Percentiles rank a stretch among this genome's conserved stretches.
These are phyloP conservation scores for Megaleporinus macrocephalus DNA, from an alignment of 2,113 vertebrate species.

Conservation along the genomic window DNA sequence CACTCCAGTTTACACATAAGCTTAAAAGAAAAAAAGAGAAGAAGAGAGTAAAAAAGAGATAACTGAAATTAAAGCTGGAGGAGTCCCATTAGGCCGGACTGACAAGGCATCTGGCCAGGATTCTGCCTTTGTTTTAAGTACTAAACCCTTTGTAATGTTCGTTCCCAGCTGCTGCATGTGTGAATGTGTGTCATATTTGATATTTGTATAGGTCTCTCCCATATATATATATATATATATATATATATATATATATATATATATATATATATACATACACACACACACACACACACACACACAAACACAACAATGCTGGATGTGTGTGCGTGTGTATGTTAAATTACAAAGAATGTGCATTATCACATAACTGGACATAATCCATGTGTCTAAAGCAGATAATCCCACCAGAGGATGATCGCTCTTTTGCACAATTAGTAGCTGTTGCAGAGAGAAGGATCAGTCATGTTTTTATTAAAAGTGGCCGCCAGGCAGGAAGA, in stretches of 20 bases:
- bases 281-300: too few species aligned
- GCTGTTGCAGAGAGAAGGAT: conserved; percentile 73
- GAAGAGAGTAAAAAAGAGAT: neutral
- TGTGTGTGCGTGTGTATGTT: conserved; percentile 51
- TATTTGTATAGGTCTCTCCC: too few species aligned
- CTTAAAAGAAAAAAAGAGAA: neutral
- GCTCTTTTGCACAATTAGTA: conserved; percentile 78
- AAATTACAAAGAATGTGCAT: conserved; percentile 75
- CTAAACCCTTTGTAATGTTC: conserved; percentile 63
- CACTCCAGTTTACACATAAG: conserved; percentile 54
- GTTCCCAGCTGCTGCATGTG: too few species aligned
- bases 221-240: conserved; percentile 18
- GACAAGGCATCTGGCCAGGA: conserved; percentile 17
- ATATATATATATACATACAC: too few species aligned
- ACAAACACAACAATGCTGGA: too few species aligned
- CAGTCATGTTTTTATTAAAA: conserved; percentile 75
- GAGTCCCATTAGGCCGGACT: conserved; percentile 15
- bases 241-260: too few species aligned
- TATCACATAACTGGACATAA: conserved; percentile 77
- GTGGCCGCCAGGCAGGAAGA: conserved; percentile 64
- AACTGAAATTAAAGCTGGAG: conserved; percentile 1
- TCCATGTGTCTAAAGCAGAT: conserved; percentile 76
- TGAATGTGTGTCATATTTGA: too few species aligned
- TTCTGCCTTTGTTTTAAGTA: conserved; percentile 67
- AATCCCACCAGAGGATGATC: conserved; percentile 76